Percentiles rank a stretch among this genome's conserved stretches.
Conservation (phyloP, 2,888 invertebrate genomes). For the Seira musarum region DNA sequence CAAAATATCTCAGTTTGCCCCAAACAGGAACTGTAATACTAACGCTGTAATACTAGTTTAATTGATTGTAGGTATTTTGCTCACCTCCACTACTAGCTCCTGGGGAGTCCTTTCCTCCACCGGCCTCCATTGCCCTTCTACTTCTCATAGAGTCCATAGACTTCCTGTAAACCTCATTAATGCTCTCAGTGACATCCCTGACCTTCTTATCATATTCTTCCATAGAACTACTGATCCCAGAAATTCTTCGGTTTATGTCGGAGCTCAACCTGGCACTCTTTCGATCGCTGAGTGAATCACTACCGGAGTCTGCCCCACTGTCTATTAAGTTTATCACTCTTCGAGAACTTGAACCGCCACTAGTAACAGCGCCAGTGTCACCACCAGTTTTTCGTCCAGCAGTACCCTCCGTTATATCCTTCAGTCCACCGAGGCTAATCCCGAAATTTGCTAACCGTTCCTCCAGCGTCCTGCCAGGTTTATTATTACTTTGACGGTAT, state of each 20-base stretch:
- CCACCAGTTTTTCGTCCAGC: not conserved
- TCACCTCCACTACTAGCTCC: not conserved
- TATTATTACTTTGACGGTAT: no score
- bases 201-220: conserved; percentile 34
- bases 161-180: conserved; percentile 22
- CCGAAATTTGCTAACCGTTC: conserved; percentile 22
- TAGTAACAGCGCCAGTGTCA: not conserved
- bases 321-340: not conserved
- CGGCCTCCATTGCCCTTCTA: not conserved
- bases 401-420: not conserved
- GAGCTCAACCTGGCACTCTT: conserved; percentile 14
- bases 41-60: not conserved
- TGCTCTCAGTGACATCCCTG: conserved; percentile 13
- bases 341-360: no score
- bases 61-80: not conserved
- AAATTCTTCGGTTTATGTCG: conserved; percentile 28
- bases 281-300: not conserved
- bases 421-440: conserved; percentile 1
- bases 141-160: conserved; percentile 19
- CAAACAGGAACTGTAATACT: no score
- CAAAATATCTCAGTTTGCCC: no score
- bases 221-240: conserved; percentile 27
- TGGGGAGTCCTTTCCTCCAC: not conserved
- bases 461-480: conserved; percentile 31
- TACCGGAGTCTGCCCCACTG: not conserved